Evolutionary conservation across 2,797 vertebrate genomes (phyloP).

Genomic region (Diglossa cyanea): DNA sequence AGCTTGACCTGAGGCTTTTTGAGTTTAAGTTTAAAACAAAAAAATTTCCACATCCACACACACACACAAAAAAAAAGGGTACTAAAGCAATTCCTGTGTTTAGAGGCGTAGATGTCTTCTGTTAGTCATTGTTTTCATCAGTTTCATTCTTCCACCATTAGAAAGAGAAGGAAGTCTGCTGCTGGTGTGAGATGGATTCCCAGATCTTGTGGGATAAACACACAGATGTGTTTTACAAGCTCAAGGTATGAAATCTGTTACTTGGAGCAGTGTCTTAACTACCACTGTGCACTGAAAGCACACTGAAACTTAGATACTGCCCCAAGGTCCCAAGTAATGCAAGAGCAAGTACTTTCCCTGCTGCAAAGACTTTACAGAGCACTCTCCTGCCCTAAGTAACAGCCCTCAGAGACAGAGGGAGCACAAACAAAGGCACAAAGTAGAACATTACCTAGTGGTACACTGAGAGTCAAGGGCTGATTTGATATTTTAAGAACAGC

Average conservation of each 20-base stretch:
- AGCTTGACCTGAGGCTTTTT: background rate
- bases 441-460: background rate
- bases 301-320: background rate
- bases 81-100: background rate
- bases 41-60: background rate
- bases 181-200: rapidly evolving
- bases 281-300: background rate
- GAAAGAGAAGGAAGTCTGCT: background rate
- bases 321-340: background rate
- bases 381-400: background rate
- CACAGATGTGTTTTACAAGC: background rate
- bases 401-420: background rate
- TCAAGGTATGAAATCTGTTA: background rate
- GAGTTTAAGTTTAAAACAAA: background rate
- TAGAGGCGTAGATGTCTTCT: background rate
- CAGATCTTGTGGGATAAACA: background rate
- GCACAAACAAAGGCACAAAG: background rate
- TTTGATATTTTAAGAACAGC: background rate
- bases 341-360: background rate
- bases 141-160: background rate
- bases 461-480: background rate
- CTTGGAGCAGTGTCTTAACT: background rate
- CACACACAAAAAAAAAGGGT: background rate
- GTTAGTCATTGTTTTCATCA: background rate
- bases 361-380: background rate